A percentile compares a stretch with the other conserved stretches of the same genome.
Evolutionary conservation across 2,797 vertebrate genomes (phyloP).

Genomic region (Hoplostethus mediterraneus): DNA sequence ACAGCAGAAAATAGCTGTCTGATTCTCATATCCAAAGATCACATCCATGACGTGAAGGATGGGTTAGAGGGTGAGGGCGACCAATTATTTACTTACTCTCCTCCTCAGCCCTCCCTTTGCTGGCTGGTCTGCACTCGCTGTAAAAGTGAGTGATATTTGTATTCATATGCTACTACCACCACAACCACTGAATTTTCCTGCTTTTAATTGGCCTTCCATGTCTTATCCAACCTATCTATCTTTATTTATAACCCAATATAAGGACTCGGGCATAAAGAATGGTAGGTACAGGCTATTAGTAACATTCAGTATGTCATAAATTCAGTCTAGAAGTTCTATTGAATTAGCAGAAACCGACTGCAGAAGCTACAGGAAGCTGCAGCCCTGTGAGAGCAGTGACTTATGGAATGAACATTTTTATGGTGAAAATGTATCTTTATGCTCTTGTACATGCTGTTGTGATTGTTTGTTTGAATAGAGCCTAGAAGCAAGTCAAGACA

Average conservation of each 20-base stretch:
- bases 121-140: no score
- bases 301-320: no score
- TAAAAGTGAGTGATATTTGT: background rate
- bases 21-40: background rate
- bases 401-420: background rate
- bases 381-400: background rate
- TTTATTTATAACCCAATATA: no score
- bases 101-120: no score
- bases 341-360: background rate
- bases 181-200: no score
- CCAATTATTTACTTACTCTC: no score
- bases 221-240: no score
- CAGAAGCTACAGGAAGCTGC: background rate
- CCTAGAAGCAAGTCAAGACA: background rate
- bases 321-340: constrained; percentile 4
- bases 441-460: background rate
- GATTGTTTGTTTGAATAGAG: background rate
- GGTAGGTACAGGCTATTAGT: no score
- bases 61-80: no score
- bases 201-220: background rate
- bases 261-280: no score
- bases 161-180: background rate
- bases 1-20: background rate
- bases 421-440: background rate
- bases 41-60: no score